Base-by-base conservation (phyloP, 2,797 vertebrate genomes). In the Alectoris magna region DNA sequence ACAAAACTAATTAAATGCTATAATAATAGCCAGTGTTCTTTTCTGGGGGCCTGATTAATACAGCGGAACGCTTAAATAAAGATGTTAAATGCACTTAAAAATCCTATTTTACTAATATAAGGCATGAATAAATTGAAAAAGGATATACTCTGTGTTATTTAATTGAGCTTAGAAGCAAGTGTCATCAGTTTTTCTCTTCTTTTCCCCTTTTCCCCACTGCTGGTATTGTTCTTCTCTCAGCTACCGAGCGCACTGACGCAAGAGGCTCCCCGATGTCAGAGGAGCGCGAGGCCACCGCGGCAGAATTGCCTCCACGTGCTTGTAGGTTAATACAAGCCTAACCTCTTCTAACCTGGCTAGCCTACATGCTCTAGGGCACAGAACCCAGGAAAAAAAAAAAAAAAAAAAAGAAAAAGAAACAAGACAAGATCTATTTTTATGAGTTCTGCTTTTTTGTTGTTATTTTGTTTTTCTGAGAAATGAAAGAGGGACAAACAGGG, bases 11-110 rank as follows among this genome's bases (percentile, higher is more conserved):
- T 97, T 97, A 96, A 96, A 96, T 94, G 87, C 93, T 96, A 93
- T 90, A 97, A 97, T 94, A 96, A 97, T 94, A 96, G 89, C 86
- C 95, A 95, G 95, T 88, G 84, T 96, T 97, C 95, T 97, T 96
- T 96, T 96, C 84, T 95, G 96, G 96, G 96, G 89, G 95, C 94
- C 96, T 97, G 97, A 95, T 96, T 95, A 97, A 97, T 97, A 97
- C 46, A 96, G 95, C 88, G 82, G 94, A 95, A 97, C 90, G 92
- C 94, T 97, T 97, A 97, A 96, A 95, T 96, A 93, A 92, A 96
- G 93, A 97, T 96, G 92, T 88, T 96, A 97, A 97, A 96, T 95
- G 94, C 96, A 97, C 72, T 96, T 96, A 95, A 93, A 96, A 97
- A 96, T 95, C 95, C 77, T 94, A 96, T 95, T 96, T 96, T 94